Base-by-base conservation (phyloP, 2,113 vertebrate species). In the Actinemys pallida region DNA sequence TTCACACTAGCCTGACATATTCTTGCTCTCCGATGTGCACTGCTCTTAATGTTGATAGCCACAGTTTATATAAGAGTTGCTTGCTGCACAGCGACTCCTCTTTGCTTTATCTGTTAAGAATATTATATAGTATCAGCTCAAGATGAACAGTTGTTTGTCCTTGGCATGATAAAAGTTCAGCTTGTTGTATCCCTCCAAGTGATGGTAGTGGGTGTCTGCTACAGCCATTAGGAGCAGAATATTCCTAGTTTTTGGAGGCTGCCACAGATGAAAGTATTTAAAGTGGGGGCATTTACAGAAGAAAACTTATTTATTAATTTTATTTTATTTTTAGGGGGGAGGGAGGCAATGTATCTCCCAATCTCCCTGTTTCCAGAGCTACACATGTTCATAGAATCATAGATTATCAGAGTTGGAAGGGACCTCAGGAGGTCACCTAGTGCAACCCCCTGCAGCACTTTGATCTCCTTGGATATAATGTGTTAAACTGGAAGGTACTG, bases 171-270 rank as follows among this genome's bases (percentile, higher is more conserved):
- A 22, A 19, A 91, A 3, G 3, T 53, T 83, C 62, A 20, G 35
- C 59, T 87, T 0, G 10, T 22, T 2, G 0, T 11, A 56, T 27
- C 17, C 52, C 3, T 4, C 3, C 42, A 25, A 39, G 29, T 81
- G 39, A 17, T 12, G 75, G 47, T 39, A 81, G 80, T 0, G 0
- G 31, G 5, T 80, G 3, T 4, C 81, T 76, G 31, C 47, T 54
- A 22, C n/a, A 54, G 22, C 0, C 0, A 13, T 7, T 16, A 76
- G 49, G 24, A 47, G 75, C 72, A 47, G 54, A 2, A 10, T 2
- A 24, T 24, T 8, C 47, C 5, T 86, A 39, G 42, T 42, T 50
- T 50, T n/a, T 90, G 53, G 39, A 53, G 35, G 2, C 16, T 6
- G 27, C 79, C 17, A 29, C 35, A 31, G 16, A 69, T 14, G 12